Percentiles rank a stretch among this genome's conserved stretches.
These are phyloP conservation scores for Peromyscus polionotus DNA, from an alignment of 2,113 vertebrate species.

Conservation along the genomic window DNA sequence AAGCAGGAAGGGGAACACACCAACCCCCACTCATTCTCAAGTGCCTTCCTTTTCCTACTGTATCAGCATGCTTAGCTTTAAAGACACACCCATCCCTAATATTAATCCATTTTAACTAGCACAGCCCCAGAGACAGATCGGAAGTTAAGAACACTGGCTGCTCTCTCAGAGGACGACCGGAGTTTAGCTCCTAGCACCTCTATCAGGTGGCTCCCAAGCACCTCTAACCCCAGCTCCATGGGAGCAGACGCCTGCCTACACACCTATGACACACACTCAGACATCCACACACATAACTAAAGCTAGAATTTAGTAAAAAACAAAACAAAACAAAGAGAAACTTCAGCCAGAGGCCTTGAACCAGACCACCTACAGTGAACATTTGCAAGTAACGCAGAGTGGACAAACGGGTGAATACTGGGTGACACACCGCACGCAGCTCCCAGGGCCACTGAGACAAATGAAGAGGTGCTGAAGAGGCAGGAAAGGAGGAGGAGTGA, in stretches of 20 bases:
- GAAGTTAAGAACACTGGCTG: not conserved
- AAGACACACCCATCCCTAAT: not conserved
- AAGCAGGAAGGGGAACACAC: not conserved
- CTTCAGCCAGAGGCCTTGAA: not conserved
- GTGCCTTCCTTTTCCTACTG: conserved; percentile 25
- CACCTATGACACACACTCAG: not conserved
- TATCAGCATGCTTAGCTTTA: not conserved
- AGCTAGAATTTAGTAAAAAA: not conserved
- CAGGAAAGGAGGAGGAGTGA: not conserved
- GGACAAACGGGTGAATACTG: not conserved
- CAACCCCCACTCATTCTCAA: not conserved
- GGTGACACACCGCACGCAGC: not conserved
- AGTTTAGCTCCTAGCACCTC: not conserved
- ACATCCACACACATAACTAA: not conserved
- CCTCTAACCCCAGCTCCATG: not conserved
- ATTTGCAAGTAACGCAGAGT: not conserved
- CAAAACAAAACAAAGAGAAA: too few relatives aligned
- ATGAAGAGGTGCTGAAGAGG: not conserved
- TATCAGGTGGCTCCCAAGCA: not conserved
- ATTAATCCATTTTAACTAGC: not conserved
- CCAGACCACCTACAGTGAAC: not conserved
- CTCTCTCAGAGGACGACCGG: not conserved
- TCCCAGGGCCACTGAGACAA: not conserved
- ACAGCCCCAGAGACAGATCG: not conserved
- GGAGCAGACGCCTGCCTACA: not conserved